phyloP scores from a whole-genome alignment of 2,113 vertebrate genomes.

The Prochilodus magdalenae region DNA sequence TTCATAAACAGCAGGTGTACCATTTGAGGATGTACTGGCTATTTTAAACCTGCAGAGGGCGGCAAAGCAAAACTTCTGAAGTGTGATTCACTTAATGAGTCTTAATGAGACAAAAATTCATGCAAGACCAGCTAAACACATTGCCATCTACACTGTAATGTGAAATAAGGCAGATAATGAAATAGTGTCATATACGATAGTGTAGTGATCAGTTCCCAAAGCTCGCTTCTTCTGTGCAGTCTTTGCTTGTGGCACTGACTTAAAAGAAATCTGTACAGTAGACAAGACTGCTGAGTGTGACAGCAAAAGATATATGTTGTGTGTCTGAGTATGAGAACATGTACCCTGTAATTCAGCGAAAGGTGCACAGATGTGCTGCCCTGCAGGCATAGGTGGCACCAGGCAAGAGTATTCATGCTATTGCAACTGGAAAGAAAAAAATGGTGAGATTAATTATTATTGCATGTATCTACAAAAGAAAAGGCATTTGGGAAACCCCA shows the following conservation, averaged over 20 bases:
- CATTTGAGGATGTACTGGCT: background rate
- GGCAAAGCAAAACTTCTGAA: conserved; percentile 6
- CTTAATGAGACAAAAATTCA: background rate
- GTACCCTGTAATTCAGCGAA: background rate
- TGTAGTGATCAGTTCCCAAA: background rate
- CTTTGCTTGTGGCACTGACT: background rate
- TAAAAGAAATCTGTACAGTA: background rate
- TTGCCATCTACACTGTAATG: too few species aligned
- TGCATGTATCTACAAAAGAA: background rate
- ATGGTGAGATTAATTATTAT: background rate
- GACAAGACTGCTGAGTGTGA: background rate
- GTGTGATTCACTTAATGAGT: background rate
- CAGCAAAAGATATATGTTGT: background rate
- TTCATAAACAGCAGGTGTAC: background rate
- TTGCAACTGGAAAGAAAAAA: background rate
- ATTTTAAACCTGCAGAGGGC: conserved; percentile 59
- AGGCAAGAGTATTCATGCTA: background rate
- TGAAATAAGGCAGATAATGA: background rate
- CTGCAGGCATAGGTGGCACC: background rate
- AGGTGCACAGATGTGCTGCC: conserved; percentile 16
- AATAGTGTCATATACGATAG: background rate
- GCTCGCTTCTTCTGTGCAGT: background rate
- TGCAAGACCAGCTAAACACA: background rate
- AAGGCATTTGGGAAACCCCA: background rate
- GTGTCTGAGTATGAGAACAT: background rate